A percentile compares a stretch with the other conserved stretches of the same genome.
These are phyloP conservation scores for Argyresthia albistria DNA, from an alignment of 2,888 invertebrate species.

Conservation along the genomic window DNA sequence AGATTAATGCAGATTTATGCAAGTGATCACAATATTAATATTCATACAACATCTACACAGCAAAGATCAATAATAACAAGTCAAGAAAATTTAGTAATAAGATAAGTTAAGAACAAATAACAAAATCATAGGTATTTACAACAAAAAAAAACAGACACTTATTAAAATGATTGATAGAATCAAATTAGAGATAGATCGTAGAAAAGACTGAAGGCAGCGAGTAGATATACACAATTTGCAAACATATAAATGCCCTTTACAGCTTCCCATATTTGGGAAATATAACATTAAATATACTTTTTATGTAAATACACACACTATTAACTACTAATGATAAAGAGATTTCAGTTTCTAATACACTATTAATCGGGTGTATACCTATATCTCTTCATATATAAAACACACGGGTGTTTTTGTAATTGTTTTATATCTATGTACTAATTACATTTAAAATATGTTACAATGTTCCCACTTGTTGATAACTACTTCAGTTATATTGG, in stretches of 20 bases:
- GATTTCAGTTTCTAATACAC: conserved; percentile 28
- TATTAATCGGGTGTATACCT: conserved; percentile 36
- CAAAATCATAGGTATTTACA: conserved; percentile 4
- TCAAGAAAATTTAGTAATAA: background rate
- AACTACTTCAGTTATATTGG: conserved; percentile 21
- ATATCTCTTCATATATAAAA: conserved; percentile 52
- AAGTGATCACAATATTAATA: background rate
- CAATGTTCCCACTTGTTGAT: conserved; percentile 69
- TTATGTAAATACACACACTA: conserved; percentile 41
- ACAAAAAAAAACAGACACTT: conserved; percentile 22
- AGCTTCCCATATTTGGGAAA: conserved; percentile 36
- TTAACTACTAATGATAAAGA: conserved; percentile 57
- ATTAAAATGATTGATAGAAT: conserved; percentile 28
- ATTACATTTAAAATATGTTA: conserved; percentile 70
- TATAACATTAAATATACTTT: conserved; percentile 54
- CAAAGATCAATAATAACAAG: conserved; percentile 1
- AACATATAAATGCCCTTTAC: conserved; percentile 63
- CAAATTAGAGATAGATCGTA: conserved; percentile 12
- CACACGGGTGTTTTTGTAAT: conserved; percentile 32
- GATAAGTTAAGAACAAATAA: background rate
- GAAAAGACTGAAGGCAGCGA: conserved; percentile 32
- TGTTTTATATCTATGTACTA: conserved; percentile 58
- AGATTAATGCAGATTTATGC: background rate
- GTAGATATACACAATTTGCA: conserved; percentile 34
- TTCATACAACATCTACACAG: conserved; percentile 1